Base-by-base conservation (phyloP, 1,140 invertebrate species). In the Schmidtea mediterranea region DNA sequence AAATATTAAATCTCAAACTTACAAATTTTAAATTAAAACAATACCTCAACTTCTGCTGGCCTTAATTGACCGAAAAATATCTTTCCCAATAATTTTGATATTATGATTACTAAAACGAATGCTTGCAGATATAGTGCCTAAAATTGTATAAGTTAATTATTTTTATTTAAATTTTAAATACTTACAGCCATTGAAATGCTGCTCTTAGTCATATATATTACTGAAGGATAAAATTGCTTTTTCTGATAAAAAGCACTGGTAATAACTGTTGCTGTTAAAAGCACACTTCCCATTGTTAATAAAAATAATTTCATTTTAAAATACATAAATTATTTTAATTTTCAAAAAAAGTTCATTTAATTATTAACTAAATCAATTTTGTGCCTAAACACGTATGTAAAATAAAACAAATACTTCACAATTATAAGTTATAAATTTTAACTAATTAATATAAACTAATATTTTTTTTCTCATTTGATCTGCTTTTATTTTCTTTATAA, bases 131-230 rank as follows among this genome's bases (percentile, higher is more conserved):
- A 97, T 58, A 98, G 82, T 43, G 94, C 87, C 65, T 94, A 68
- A 47, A 78, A 76, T 37, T 48, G 49, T 52, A 60, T 46, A 38
- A 49, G 46, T 32, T 3, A 6, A 32, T 6, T 6, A 6, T 32
- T 10, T 32, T 6, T 6, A 6, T 32, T 6, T 6, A 47, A 23
- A 36, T 53, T 19, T 39, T 18, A 36, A 51, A 51, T 62, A 77
- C 82, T 81, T 74, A 97, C 87, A 65, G 84, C 86, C 84, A 98
- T 92, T 66, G 84, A 87, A 55, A 84, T 80, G 72, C 90, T 95
- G 13, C 86, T 95, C 72, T 97, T 97, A 52, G 89, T 95, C 59
- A 98, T 82, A 68, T 97, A 95, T 51, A 98, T 87, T 55, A 97
- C 86, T 22, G 87, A 83, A 22, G 92, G 90, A 70, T 97, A 98